Conservation (phyloP, 1,140 invertebrate species). For the Hirudo medicinalis region DNA sequence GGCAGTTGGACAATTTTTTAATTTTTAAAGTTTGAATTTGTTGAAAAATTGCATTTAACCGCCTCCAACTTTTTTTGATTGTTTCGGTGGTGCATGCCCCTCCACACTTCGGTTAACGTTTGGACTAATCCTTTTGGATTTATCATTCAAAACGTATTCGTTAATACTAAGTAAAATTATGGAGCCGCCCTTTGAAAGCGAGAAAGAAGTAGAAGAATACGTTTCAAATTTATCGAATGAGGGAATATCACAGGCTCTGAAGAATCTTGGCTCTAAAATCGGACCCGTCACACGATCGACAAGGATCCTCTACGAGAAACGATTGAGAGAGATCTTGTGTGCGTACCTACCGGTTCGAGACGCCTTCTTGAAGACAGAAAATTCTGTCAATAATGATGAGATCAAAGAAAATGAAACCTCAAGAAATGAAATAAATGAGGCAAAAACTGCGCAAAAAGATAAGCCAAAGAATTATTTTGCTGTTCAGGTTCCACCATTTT, state of each 20-base stretch:
- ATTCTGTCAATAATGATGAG: background rate
- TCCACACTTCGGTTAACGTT: no score
- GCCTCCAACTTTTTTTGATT: no score
- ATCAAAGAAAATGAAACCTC: no score
- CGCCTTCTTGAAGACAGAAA: background rate
- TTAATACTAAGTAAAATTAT: no score
- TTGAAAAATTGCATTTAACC: no score
- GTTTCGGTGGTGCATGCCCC: no score
- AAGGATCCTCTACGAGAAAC: constrained; percentile 29
- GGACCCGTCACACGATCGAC: constrained; percentile 31
- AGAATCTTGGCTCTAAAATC: constrained; percentile 28
- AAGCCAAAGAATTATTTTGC: background rate
- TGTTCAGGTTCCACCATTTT: background rate
- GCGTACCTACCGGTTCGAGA: background rate
- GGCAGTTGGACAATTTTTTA: no score
- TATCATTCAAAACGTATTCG: no score
- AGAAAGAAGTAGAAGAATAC: no score
- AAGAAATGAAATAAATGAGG: background rate
- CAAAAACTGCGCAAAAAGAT: background rate
- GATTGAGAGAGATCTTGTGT: constrained; percentile 21
- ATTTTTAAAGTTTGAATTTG: no score
- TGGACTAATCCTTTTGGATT: no score
- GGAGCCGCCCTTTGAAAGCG: no score
- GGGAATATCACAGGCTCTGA: constrained; percentile 27
- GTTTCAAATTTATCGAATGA: constrained; percentile 25